Percentiles rank a stretch among this genome's conserved stretches.
Conservation (phyloP, 2,113 vertebrate genomes). For the Gobio gobio region DNA sequence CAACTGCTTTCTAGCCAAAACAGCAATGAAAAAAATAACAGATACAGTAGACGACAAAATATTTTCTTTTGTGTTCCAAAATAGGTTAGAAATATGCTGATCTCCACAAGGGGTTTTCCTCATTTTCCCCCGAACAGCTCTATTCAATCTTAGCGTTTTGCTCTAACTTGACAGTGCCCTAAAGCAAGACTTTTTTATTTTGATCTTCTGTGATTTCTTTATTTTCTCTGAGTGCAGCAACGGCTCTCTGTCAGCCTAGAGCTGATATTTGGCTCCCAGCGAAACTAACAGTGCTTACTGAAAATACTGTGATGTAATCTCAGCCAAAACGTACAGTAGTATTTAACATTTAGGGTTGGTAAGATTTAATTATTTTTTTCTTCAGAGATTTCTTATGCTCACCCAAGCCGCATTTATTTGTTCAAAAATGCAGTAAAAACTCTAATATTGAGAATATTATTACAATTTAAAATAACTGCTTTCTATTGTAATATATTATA, state of each 20-base stretch:
- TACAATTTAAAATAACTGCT: neutral
- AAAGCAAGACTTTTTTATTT: slow-evolving; percentile 4
- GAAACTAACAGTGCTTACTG: neutral
- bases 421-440: too few relatives aligned
- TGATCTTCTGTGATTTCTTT: neutral
- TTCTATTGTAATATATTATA: neutral
- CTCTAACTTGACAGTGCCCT: slow-evolving; percentile 8
- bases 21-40: neutral
- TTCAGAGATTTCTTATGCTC: neutral
- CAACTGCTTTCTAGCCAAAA: neutral
- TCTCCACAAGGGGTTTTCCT: neutral
- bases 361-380: neutral
- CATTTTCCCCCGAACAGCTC: neutral
- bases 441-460: too few relatives aligned
- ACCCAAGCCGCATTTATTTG: neutral
- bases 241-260: neutral
- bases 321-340: neutral
- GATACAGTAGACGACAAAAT: neutral
- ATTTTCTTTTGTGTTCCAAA: neutral
- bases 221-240: neutral
- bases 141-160: neutral
- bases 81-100: too few relatives aligned
- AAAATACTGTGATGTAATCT: neutral
- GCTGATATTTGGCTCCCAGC: neutral
- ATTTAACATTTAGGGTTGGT: neutral